Evolutionary conservation across 2,888 invertebrate genomes (phyloP).

Genomic region (Anthrax anthrax): DNA sequence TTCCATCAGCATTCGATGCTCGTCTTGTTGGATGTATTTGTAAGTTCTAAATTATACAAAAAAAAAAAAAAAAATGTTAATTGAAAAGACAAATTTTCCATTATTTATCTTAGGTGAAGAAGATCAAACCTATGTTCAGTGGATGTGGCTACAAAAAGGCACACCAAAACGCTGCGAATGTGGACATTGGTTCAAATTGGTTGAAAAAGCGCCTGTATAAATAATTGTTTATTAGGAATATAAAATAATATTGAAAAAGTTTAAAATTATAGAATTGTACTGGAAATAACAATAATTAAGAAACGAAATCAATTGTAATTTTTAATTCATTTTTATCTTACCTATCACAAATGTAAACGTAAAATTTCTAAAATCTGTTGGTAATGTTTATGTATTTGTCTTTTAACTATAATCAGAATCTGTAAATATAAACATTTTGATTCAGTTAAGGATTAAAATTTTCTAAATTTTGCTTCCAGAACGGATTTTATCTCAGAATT

Average conservation of each 20-base stretch:
- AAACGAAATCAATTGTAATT: neutral
- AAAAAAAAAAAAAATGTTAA: neutral
- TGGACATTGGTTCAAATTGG: slow-evolving; percentile 92
- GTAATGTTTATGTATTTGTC: too few relatives aligned
- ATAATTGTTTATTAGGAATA: slow-evolving; percentile 12
- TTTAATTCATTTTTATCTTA: too few relatives aligned
- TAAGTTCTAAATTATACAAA: slow-evolving; percentile 28
- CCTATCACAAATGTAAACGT: too few relatives aligned
- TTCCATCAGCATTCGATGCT: slow-evolving; percentile 80
- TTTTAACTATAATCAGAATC: too few relatives aligned
- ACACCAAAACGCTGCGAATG: slow-evolving; percentile 86
- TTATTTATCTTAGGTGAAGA: slow-evolving; percentile 59
- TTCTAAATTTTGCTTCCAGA: too few relatives aligned
- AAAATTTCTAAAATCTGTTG: too few relatives aligned
- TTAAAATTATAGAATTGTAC: slow-evolving; percentile 10
- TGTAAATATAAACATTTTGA: too few relatives aligned
- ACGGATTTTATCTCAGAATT: too few relatives aligned
- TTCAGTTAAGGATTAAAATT: too few relatives aligned
- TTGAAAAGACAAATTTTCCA: slow-evolving; percentile 10
- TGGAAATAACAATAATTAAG: slow-evolving; percentile 9
- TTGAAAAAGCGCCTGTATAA: slow-evolving; percentile 61
- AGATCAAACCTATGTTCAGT: slow-evolving; percentile 75
- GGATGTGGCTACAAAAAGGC: slow-evolving; percentile 91
- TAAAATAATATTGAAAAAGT: neutral
- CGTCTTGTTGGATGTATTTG: slow-evolving; percentile 92